Evolutionary conservation across 2,113 vertebrate genomes (phyloP).

Genomic region (Thymallus thymallus): DNA sequence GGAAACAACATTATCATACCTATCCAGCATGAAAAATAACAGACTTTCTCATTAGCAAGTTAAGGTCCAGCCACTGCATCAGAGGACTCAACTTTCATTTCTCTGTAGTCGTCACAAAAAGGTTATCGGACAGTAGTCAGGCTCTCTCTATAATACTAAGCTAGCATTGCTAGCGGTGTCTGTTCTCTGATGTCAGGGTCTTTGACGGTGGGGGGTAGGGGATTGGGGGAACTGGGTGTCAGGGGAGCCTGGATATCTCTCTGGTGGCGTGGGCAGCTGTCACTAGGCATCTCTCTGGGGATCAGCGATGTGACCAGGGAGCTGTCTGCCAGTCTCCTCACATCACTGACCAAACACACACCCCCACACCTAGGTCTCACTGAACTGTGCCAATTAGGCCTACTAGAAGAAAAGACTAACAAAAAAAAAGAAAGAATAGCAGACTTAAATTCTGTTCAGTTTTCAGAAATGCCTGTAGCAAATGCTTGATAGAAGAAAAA

Average conservation of each 20-base stretch:
- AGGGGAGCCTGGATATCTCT: not conserved
- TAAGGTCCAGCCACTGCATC: not conserved
- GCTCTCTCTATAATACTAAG: not conserved
- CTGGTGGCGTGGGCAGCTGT: not conserved
- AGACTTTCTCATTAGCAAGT: no score
- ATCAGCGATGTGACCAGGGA: not conserved
- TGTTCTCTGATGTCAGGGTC: not conserved
- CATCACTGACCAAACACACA: not conserved
- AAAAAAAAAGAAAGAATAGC: no score
- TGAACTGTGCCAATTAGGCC: not conserved
- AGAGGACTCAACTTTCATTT: not conserved
- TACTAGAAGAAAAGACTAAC: not conserved
- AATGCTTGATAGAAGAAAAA: not conserved
- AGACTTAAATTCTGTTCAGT: not conserved
- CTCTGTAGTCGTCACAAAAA: not conserved
- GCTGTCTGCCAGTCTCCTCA: not conserved
- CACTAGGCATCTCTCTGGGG: not conserved
- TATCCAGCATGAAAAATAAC: no score
- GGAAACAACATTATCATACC: no score
- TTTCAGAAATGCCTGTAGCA: not conserved
- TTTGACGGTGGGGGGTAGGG: not conserved
- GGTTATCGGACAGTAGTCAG: not conserved
- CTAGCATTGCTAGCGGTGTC: not conserved
- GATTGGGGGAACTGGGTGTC: no score
- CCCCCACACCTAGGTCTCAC: not conserved